phyloP scores from a whole-genome alignment of 1,140 invertebrate species.

The Ericerus pela region DNA sequence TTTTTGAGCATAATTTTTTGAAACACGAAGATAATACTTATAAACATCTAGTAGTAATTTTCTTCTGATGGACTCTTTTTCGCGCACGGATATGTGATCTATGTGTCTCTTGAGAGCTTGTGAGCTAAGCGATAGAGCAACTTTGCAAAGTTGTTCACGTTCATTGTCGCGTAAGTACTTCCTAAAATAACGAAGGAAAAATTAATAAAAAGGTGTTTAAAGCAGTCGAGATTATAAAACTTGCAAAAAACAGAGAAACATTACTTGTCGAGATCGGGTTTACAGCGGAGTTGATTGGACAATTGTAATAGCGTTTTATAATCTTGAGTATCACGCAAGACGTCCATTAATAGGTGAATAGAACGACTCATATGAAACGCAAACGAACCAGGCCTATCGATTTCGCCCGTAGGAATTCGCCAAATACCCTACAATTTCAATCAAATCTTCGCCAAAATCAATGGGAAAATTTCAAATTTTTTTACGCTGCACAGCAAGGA shows the following conservation, averaged over 20 bases:
- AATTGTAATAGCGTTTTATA: slow-evolving; percentile 65
- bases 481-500: not conserved
- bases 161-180: slow-evolving; percentile 68
- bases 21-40: slow-evolving; percentile 19
- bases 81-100: slow-evolving; percentile 17
- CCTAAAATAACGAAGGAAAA: slow-evolving; percentile 36
- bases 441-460: slow-evolving; percentile 14
- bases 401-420: slow-evolving; percentile 76
- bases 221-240: not conserved
- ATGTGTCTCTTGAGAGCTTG: slow-evolving; percentile 40
- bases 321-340: slow-evolving; percentile 62
- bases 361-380: slow-evolving; percentile 78
- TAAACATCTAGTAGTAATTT: slow-evolving; percentile 22
- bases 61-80: slow-evolving; percentile 16
- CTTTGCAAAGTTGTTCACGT: slow-evolving; percentile 53
- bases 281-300: slow-evolving; percentile 56
- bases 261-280: slow-evolving; percentile 68
- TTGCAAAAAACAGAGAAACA: slow-evolving; percentile 13
- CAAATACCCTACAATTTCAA: slow-evolving; percentile 55
- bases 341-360: slow-evolving; percentile 61
- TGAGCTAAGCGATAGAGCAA: slow-evolving; percentile 51
- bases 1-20: slow-evolving; percentile 18
- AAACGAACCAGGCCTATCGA: slow-evolving; percentile 82
- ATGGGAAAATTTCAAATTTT: not conserved
- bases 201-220: slow-evolving; percentile 16